Evolutionary conservation across 2,888 invertebrate genomes (phyloP).

Genomic region (Nemoura dubitans): DNA sequence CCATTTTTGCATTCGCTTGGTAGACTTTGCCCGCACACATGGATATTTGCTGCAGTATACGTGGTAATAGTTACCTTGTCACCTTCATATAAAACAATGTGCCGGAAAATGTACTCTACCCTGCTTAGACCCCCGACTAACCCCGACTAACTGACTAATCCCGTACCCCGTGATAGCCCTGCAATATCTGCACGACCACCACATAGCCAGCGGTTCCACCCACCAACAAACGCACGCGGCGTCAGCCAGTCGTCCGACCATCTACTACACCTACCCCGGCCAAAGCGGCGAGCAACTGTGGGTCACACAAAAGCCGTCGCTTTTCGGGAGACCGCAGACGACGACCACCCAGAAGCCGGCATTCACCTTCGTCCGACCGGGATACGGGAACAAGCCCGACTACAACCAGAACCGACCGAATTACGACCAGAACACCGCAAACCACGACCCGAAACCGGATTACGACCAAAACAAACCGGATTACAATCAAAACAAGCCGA

Average conservation of each 20-base stretch:
- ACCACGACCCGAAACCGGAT: slow-evolving; percentile 55
- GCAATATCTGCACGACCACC: slow-evolving; percentile 46
- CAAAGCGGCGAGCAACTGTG: not conserved
- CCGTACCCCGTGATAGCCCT: slow-evolving; percentile 36
- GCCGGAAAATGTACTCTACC: no score
- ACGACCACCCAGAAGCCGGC: slow-evolving; percentile 14
- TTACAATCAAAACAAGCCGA: slow-evolving; percentile 56
- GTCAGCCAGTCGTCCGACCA: slow-evolving; percentile 44
- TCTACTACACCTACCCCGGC: slow-evolving; percentile 48
- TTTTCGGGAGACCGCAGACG: not conserved
- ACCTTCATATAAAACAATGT: no score
- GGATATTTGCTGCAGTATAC: no score
- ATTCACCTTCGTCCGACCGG: slow-evolving; percentile 46
- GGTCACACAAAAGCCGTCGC: not conserved
- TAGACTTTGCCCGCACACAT: no score
- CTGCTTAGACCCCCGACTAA: not conserved
- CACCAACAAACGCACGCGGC: slow-evolving; percentile 38
- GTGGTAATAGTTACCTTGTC: no score
- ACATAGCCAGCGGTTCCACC: slow-evolving; percentile 38
- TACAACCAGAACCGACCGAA: slow-evolving; percentile 57
- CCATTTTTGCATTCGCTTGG: no score
- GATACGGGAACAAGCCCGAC: slow-evolving; percentile 59
- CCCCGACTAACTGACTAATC: not conserved
- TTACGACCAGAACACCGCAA: slow-evolving; percentile 53
- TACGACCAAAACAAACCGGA: slow-evolving; percentile 58